Conservation (phyloP, 2,113 vertebrate genomes). For the Xiphias gladius region DNA sequence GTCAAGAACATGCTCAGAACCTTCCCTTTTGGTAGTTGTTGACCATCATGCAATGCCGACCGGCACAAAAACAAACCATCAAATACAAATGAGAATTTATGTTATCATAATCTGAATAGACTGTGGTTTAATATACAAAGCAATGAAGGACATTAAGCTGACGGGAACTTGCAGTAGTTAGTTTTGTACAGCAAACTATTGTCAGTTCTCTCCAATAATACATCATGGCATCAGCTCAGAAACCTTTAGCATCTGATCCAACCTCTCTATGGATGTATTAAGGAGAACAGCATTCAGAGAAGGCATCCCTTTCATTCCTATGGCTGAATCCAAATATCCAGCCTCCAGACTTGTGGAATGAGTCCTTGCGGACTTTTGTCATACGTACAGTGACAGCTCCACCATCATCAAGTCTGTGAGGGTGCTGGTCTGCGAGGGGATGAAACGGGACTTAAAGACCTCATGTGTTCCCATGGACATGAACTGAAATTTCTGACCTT, state of each 20-base stretch:
- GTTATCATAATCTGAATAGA: slow-evolving; percentile 23
- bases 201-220: neutral
- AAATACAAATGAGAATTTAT: slow-evolving; percentile 34
- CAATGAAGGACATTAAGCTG: slow-evolving; percentile 26
- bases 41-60: slow-evolving; percentile 23
- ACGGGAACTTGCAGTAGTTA: neutral
- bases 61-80: slow-evolving; percentile 36
- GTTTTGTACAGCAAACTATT: slow-evolving; percentile 2
- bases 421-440: no score
- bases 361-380: no score
- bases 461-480: neutral
- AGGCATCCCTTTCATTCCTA: neutral
- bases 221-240: slow-evolving; percentile 1
- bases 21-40: slow-evolving; percentile 32
- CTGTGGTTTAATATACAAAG: slow-evolving; percentile 38
- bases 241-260: neutral
- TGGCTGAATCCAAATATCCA: no score
- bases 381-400: no score
- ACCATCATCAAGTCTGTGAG: no score
- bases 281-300: no score
- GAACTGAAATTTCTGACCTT: neutral
- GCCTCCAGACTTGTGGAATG: no score
- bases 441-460: no score
- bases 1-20: slow-evolving; percentile 44
- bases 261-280: neutral